Conservation (phyloP, 2,113 vertebrate genomes). For the Actinemys pallida region DNA sequence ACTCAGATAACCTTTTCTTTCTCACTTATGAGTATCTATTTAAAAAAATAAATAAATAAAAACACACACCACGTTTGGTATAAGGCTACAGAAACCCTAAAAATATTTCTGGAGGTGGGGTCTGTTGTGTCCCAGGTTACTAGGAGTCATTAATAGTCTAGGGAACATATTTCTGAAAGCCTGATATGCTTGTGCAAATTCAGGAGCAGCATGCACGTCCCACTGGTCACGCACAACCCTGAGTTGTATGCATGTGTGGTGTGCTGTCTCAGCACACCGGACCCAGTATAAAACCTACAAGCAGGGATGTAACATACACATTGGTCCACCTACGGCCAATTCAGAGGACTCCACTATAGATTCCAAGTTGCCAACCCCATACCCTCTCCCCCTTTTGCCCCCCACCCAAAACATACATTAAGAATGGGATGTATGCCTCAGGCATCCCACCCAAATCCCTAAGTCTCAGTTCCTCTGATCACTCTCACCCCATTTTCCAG, state of each 20-base stretch:
- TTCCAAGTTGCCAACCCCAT: neutral
- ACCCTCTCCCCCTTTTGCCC: neutral
- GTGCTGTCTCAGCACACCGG: neutral
- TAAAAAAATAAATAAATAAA: neutral
- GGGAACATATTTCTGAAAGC: accelerated
- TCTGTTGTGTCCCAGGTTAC: accelerated
- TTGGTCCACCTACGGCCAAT: neutral
- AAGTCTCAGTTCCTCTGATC: neutral
- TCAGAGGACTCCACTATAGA: neutral
- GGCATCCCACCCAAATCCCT: neutral
- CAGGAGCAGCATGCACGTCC: neutral
- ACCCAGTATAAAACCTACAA: neutral
- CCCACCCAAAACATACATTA: neutral
- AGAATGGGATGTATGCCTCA: neutral
- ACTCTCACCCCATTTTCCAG: neutral
- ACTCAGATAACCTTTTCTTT: neutral
- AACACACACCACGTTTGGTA: neutral
- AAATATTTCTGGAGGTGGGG: neutral
- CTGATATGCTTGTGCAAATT: neutral
- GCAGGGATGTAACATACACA: neutral
- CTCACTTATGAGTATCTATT: neutral
- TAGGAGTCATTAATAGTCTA: accelerated
- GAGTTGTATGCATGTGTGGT: accelerated
- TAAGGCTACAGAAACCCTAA: accelerated
- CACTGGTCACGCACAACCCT: accelerated